These are phyloP conservation scores for Stomatorhinus walkeri DNA, from an alignment of 2,797 vertebrate genomes.

Conservation along the genomic window DNA sequence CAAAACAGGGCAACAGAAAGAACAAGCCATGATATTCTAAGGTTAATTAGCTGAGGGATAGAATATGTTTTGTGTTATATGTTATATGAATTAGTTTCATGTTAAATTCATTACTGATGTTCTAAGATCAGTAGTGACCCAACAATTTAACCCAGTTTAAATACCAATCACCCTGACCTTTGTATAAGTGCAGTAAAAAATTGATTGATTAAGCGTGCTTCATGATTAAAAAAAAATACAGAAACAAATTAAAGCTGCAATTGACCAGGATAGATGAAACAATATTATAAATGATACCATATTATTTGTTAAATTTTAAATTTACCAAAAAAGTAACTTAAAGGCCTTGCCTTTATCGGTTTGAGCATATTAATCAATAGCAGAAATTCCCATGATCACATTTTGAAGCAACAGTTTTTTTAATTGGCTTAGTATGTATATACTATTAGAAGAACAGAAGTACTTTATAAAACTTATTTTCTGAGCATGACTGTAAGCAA, in stretches of 20 bases:
- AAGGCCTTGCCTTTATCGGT: neutral
- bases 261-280: neutral
- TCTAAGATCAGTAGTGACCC: constrained; percentile 10
- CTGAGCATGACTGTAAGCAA: neutral
- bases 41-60: neutral
- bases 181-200: neutral
- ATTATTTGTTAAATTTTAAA: neutral
- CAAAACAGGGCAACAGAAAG: neutral
- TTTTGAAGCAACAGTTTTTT: neutral
- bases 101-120: constrained; percentile 6
- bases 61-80: constrained; percentile 2
- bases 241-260: neutral
- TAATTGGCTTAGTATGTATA: neutral
- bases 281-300: neutral
- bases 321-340: neutral
- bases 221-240: neutral
- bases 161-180: constrained; percentile 8
- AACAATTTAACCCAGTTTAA: neutral
- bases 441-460: neutral
- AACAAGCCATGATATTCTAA: neutral
- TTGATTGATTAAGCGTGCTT: neutral
- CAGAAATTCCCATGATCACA: neutral
- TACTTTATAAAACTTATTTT: neutral
- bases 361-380: neutral
- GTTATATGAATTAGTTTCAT: constrained; percentile 8